phyloP scores from a whole-genome alignment of 2,113 vertebrate species.

The Heterotilapia buettikoferi region DNA sequence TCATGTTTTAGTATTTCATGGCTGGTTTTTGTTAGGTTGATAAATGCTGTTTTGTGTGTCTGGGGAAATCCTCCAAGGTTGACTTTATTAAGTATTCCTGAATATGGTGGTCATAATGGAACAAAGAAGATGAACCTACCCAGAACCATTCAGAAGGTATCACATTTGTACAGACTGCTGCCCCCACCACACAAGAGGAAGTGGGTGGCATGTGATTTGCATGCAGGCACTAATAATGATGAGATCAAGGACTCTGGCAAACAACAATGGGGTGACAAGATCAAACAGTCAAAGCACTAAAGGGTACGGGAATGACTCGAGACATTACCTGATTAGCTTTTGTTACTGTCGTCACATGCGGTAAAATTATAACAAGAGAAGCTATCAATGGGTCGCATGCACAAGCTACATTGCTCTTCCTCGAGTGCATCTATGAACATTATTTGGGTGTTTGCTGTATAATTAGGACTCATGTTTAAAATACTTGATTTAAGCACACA shows the following conservation, averaged over 20 bases:
- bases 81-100: neutral
- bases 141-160: neutral
- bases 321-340: neutral
- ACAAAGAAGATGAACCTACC: neutral
- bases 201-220: neutral
- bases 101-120: neutral
- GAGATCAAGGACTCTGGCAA: neutral
- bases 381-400: neutral
- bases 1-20: too few relatives aligned
- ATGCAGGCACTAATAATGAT: neutral
- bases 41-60: neutral
- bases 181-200: neutral
- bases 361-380: neutral
- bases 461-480: neutral
- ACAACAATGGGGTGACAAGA: neutral
- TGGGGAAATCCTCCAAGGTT: neutral
- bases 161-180: neutral
- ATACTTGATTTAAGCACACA: neutral
- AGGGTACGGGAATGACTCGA: neutral
- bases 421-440: neutral
- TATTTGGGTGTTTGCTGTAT: neutral
- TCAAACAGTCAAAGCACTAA: neutral
- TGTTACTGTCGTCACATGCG: neutral
- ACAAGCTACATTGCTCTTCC: neutral
- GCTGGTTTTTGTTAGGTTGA: too few relatives aligned